Percentiles rank a stretch among this genome's conserved stretches.
Evolutionary conservation across 1,140 invertebrate species (phyloP).

Genomic region (Planococcus citri): DNA sequence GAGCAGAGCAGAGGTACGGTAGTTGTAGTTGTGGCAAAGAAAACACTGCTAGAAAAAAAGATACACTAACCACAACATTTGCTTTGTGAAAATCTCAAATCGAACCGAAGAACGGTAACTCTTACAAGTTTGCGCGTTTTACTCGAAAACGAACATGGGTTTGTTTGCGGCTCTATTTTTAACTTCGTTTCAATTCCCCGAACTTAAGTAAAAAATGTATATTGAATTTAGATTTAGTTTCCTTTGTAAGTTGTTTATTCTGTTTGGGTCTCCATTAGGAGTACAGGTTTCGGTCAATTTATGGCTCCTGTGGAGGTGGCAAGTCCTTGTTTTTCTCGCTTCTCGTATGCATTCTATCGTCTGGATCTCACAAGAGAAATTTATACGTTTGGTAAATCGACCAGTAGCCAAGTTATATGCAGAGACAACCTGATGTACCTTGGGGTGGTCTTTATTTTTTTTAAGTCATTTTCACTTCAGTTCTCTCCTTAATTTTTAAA

Average conservation of each 20-base stretch:
- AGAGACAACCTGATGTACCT: no score
- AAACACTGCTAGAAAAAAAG: background rate
- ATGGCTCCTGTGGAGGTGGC: background rate
- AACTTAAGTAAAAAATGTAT: conserved; percentile 4
- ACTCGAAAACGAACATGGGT: background rate
- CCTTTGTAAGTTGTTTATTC: conserved; percentile 3
- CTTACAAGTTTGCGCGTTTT: background rate
- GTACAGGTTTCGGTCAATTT: background rate
- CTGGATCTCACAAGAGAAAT: no score
- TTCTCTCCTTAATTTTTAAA: no score
- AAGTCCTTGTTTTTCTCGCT: no score
- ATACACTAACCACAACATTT: background rate
- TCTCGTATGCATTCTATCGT: no score
- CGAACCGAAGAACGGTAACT: background rate
- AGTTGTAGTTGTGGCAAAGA: background rate
- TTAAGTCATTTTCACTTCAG: no score
- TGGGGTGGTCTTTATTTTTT: no score
- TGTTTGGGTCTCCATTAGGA: background rate
- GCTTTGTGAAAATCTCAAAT: background rate
- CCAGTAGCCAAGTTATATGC: no score
- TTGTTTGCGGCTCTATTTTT: background rate
- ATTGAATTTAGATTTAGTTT: conserved; percentile 4
- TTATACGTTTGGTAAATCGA: no score
- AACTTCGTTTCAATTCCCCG: conserved; percentile 6
- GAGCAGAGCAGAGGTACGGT: no score